A percentile compares a stretch with the other conserved stretches of the same genome.
Conservation (phyloP, 2,113 vertebrate genomes). For the Megaleporinus macrocephalus region DNA sequence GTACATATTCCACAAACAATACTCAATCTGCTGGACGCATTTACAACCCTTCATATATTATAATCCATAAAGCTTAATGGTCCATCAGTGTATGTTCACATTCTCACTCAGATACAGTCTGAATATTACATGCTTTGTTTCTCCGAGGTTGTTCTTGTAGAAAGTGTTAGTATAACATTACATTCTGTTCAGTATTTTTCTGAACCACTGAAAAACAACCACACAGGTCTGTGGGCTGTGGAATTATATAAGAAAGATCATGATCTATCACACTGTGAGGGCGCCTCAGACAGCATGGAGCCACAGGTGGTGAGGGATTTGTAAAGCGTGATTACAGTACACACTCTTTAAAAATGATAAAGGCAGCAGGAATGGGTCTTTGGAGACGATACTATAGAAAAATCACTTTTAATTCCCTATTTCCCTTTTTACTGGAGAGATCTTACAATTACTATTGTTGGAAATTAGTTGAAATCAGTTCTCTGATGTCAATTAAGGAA, state of each 20-base stretch:
- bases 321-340: no score
- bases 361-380: no score
- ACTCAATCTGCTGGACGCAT: not conserved
- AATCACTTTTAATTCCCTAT: no score
- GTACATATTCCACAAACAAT: not conserved
- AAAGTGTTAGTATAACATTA: not conserved
- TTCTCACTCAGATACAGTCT: not conserved
- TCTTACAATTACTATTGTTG: no score
- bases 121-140: not conserved
- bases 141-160: not conserved
- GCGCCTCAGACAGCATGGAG: not conserved
- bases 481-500: no score
- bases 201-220: no score
- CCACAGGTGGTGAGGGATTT: not conserved
- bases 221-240: no score
- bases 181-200: no score
- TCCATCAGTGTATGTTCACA: not conserved
- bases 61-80: constrained; percentile 11
- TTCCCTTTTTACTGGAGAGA: no score
- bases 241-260: not conserved
- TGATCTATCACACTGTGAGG: not conserved
- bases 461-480: no score
- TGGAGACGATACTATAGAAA: not conserved
- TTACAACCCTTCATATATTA: not conserved
- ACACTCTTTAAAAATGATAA: no score